Evolutionary conservation across 2,888 invertebrate species (phyloP), one percentile per base, ranked within the genome.

Genomic region (Calephelis perditalis): DNA sequence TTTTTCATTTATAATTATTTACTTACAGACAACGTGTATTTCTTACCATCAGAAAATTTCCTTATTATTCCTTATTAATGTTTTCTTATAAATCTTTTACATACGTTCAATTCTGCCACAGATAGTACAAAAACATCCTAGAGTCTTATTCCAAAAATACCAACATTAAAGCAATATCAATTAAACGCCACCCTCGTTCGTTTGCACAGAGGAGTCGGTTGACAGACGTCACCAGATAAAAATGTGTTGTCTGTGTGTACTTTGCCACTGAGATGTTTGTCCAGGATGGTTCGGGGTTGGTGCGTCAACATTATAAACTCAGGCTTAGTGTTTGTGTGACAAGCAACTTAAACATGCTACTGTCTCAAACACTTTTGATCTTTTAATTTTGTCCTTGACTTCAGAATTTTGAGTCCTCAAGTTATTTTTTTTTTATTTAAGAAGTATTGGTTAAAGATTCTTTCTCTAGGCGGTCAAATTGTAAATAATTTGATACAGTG

Each of bases 151-250:
- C 55, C 43, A 60, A 61, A 57, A 60, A 61, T 64, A 62, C 57
- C 44, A 75, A 72, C 77, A 78, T 76, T 65, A 74, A 75, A 76
- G 81, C 74, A 77, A 78, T 82, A 81, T 82, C 84, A 86, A 84
- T 85, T 86, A 84, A 79, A 82, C 65, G 79, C 82, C 84, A 82
- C 83, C 86, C 84, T 76, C 76, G 71, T 66, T 67, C 84, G 81
- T 86, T 84, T 86, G 77, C 75, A 69, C 82, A 83, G 80, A 75
- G 47, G 49, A 52, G 52, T 52, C 83, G 78, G 67, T 62, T 66
- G 67, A 86, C 85, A 79, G 78, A 78, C 74, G 73, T 55, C 78
- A 78, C 70, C 72, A 83, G 88, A 86, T 87, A 88, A 86, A 86
- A 85, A 84, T 84, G 77, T 86, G 84, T 87, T 83, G 81, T 79